These are phyloP conservation scores for Lepidurus packardi DNA, from an alignment of 1,140 invertebrate species.

Conservation along the genomic window DNA sequence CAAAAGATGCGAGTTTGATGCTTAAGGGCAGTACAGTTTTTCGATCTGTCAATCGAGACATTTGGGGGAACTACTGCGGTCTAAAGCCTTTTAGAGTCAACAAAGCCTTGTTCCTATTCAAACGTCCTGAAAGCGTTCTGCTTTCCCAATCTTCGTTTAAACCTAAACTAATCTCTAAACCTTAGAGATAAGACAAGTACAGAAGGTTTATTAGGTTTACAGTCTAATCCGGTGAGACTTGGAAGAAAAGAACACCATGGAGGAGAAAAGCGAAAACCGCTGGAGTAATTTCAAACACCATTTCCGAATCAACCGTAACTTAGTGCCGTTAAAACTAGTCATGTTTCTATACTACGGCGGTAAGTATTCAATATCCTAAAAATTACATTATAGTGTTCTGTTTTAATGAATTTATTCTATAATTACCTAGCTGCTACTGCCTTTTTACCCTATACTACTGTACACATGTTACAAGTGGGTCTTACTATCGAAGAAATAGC, in stretches of 20 bases:
- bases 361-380: slow-evolving; percentile 41
- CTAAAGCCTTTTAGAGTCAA: too few relatives aligned
- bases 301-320: slow-evolving; percentile 37
- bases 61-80: background rate
- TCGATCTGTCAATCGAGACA: background rate
- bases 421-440: slow-evolving; percentile 59
- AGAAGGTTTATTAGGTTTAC: too few relatives aligned
- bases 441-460: slow-evolving; percentile 71
- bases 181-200: too few relatives aligned
- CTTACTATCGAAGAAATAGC: slow-evolving; percentile 75
- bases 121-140: background rate
- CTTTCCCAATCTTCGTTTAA: background rate
- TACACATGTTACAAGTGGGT: slow-evolving; percentile 81
- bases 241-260: background rate
- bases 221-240: too few relatives aligned
- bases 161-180: background rate
- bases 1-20: background rate
- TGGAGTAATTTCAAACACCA: slow-evolving; percentile 23
- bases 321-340: slow-evolving; percentile 60
- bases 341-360: slow-evolving; percentile 73
- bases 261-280: background rate
- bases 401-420: slow-evolving; percentile 42
- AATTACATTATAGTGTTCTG: slow-evolving; percentile 29
- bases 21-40: background rate
- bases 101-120: too few relatives aligned